Conservation (phyloP, 1,140 invertebrate species). For the Holcopasites calliopsidis region DNA sequence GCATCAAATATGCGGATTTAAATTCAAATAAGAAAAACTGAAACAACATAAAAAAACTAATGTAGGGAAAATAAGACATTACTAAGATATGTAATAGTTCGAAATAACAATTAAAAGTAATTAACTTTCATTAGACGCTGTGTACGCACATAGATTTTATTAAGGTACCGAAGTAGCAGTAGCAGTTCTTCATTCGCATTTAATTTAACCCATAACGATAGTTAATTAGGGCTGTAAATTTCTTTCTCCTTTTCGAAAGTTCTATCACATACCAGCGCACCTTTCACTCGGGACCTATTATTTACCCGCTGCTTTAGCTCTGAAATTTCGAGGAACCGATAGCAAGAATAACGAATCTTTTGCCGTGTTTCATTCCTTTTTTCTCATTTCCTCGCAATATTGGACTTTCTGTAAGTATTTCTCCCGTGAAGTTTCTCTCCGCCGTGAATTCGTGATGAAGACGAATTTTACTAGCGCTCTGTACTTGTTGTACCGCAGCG, state of each 20-base stretch:
- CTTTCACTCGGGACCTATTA: neutral
- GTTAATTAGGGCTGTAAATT: neutral
- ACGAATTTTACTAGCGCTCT: neutral
- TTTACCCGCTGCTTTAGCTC: too few relatives aligned
- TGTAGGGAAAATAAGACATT: too few relatives aligned
- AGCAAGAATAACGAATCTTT: slow-evolving; percentile 1
- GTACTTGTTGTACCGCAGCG: neutral
- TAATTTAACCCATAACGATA: too few relatives aligned
- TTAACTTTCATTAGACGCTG: too few relatives aligned
- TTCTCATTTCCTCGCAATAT: neutral
- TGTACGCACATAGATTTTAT: too few relatives aligned
- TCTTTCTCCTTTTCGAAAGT: neutral
- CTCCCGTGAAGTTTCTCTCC: neutral
- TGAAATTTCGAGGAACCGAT: slow-evolving; percentile 7
- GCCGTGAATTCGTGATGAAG: slow-evolving; percentile 2
- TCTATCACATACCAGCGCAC: neutral
- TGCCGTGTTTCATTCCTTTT: neutral
- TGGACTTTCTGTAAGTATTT: slow-evolving; percentile 4
- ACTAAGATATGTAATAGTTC: too few relatives aligned
- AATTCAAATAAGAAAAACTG: too few relatives aligned
- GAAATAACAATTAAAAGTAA: too few relatives aligned
- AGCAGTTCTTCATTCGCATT: too few relatives aligned
- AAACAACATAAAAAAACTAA: too few relatives aligned
- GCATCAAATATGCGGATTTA: too few relatives aligned
- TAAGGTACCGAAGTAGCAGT: too few relatives aligned